Base-by-base conservation (phyloP, 1,140 invertebrate genomes). In the Leptinotarsa texana region DNA sequence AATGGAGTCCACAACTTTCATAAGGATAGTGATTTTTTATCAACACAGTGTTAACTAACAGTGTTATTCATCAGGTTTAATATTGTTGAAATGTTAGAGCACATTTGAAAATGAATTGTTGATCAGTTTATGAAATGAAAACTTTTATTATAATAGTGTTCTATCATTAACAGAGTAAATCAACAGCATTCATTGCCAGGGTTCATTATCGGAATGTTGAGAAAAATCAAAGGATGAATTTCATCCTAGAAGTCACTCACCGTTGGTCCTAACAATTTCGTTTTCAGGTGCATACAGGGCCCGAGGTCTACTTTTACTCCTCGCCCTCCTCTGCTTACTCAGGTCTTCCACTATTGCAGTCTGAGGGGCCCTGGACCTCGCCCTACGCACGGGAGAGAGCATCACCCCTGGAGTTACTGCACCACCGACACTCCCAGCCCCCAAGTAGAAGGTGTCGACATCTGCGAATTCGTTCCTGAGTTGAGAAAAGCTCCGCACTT, bases 401-500 rank as follows among this genome's bases (percentile, higher is more conserved):
- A 90, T 88, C 0, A 85, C 84, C 15, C 85, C 85, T 5, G 86
- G 83, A 57, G 85, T 83, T 42, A 84, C 82, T 2, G 83, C 83
- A 13, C 74, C 84, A 62, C 87, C 86, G 0, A 86, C 87, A 33
- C 88, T 85, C 0, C 91, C 90, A 15, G 90, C 88, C 69, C 79
- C 93, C 80, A 96, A 86, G 83, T 96, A 96, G 86, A 97, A 97
- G 13, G 94, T 96, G 82, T 96, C 94, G 51, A 96, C 92, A 79
- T 96, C 94, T 1, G 94, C 93, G 82, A 96, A 96, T 81, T 97
- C 95, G 82, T 96, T 95, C 61, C 95, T 90, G 49, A 98, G 85
- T 79, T 97, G 95, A 0, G 95, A 96, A 84, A 96, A 97, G 85
- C 95, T 97, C 75, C 95, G 89, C 3, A 98, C 95, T 90, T 96